Evolutionary conservation across 2,797 vertebrate genomes (phyloP).

Genomic region (Galaxias olidus): DNA sequence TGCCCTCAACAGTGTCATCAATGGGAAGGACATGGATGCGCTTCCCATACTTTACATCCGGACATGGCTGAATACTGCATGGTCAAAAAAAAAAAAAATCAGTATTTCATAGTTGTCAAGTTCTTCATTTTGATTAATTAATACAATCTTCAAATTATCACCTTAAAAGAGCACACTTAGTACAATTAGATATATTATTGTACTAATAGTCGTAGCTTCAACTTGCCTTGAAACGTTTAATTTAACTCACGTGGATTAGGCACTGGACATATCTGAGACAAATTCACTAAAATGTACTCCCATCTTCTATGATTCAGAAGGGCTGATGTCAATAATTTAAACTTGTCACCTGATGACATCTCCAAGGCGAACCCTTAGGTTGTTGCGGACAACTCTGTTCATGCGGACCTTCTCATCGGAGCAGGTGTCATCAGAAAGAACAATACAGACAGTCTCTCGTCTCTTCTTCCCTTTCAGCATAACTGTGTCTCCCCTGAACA

Average conservation of each 20-base stretch:
- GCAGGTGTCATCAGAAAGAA: slow-evolving; percentile 88
- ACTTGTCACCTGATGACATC: slow-evolving; percentile 79
- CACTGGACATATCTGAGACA: no score
- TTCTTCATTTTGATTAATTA: no score
- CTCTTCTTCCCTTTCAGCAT: slow-evolving; percentile 90
- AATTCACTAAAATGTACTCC: no score
- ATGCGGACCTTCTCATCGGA: slow-evolving; percentile 91
- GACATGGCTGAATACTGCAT: slow-evolving; percentile 87
- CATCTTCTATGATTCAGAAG: neutral
- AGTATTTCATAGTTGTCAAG: neutral
- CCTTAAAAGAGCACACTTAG: no score
- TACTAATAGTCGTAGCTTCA: no score
- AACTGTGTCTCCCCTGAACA: slow-evolving; percentile 89
- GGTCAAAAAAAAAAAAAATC: neutral
- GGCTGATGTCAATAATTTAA: neutral
- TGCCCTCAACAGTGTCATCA: slow-evolving; percentile 90
- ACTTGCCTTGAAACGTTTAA: no score
- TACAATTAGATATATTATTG: no score
- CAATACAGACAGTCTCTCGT: slow-evolving; percentile 87
- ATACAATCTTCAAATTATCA: no score
- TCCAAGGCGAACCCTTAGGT: slow-evolving; percentile 85
- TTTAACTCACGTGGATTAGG: no score
- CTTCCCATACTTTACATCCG: slow-evolving; percentile 88
- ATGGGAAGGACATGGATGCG: slow-evolving; percentile 87
- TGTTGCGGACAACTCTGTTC: slow-evolving; percentile 90